Base-by-base conservation (phyloP, 2,888 invertebrate genomes). In the Philopedon plagiatum region DNA sequence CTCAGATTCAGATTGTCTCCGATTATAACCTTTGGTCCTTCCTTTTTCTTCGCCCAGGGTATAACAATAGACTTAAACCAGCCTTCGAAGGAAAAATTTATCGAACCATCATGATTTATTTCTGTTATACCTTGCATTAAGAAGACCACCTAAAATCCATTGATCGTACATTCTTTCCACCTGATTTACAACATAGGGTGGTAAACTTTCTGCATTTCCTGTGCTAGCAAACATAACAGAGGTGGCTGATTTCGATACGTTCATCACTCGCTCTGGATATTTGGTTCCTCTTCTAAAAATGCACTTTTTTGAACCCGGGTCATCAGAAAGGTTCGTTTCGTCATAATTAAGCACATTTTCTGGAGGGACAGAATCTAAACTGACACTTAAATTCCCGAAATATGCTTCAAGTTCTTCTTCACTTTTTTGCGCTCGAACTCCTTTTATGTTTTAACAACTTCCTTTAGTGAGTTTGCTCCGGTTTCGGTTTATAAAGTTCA, bases 401-500 rank as follows among this genome's bases (percentile, higher is more conserved):
- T 18, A 46, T 46, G 18, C 18, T 15, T 4, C 8, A 5, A 46
- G 9, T 19, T 46, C 46, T 9, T 46, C 8, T 19, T 5, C 18
- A 15, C 46, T 46, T 46, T 5, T 46, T 46, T 46, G 18, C 19
- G 23, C 51, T 26, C 21, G 21, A 51, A 23, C 23, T 21, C 23
- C 5, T 26, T 23, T 51, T 2, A 51, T 51, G 19, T 23, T 23
- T 51, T 19, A 23, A 51, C 23, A 51, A 23, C 46, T 46, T 18
- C 18, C 19, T 9, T 46, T 46, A n/a, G 46, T n/a, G 19, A 46
- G 46, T 19, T 15, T 4, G 18, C 19, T 21, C 4, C 19, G 2
- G 19, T 46, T 9, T 46, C 46, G 46, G n/a, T 46, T 21, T n/a
- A 46, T 46, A 19, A 46, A 41, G n/a, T n/a, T n/a, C n/a, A n/a